Percentiles rank a stretch among this genome's conserved stretches.
phyloP scores from a whole-genome alignment of 2,888 invertebrate species.

The Lasioglossum lativentre region DNA sequence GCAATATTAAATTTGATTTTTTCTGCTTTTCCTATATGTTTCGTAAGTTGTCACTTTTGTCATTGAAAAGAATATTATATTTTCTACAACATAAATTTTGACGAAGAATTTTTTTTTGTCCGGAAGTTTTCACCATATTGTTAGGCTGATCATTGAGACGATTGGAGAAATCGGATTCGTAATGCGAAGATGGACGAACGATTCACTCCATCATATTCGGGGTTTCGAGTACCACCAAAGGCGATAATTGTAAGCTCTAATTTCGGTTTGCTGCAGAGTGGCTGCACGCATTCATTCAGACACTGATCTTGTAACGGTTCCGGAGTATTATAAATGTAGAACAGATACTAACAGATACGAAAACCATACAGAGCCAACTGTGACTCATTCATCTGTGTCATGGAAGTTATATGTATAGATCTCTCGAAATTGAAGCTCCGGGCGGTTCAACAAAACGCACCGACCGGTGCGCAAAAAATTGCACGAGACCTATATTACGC shows the following conservation, averaged over 20 bases:
- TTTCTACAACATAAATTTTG: background rate
- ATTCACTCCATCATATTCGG: background rate
- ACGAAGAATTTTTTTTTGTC: background rate
- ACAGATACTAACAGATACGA: conserved; percentile 27
- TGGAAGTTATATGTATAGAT: background rate
- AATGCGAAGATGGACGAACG: background rate
- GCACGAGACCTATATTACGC: conserved; percentile 20
- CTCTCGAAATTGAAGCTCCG: conserved; percentile 53
- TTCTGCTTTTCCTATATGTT: too few species aligned
- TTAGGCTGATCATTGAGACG: background rate
- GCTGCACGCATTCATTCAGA: background rate
- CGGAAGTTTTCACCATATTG: background rate
- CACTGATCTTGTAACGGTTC: background rate
- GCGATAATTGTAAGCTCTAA: conserved; percentile 14
- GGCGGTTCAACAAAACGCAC: conserved; percentile 46
- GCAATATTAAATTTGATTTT: background rate
- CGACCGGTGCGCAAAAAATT: conserved; percentile 39
- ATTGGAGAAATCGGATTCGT: background rate
- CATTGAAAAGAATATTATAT: too few species aligned
- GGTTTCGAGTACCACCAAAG: background rate
- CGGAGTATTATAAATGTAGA: conserved; percentile 3
- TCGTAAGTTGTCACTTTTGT: too few species aligned
- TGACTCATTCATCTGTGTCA: conserved; percentile 31
- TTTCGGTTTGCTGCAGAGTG: background rate
- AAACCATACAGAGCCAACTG: background rate